A percentile compares a stretch with the other conserved stretches of the same genome.
These are phyloP conservation scores for Phyllostomus discolor DNA, from an alignment of 2,113 vertebrate species.

Conservation along the genomic window DNA sequence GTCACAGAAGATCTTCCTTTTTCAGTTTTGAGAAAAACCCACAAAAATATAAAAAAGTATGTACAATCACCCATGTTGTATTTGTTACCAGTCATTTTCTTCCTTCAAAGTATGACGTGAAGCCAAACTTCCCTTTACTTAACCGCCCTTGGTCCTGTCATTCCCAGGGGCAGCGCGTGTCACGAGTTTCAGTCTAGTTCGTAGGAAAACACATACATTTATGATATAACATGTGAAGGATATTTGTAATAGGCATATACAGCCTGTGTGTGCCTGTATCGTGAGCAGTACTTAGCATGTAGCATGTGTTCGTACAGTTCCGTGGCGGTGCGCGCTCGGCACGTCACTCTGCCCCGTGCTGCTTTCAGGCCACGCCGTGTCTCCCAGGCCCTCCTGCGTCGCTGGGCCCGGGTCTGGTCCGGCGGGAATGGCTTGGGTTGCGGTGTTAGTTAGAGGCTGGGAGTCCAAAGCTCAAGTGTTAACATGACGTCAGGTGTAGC, in stretches of 20 bases:
- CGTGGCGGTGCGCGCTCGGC: no score
- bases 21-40: neutral
- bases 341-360: neutral
- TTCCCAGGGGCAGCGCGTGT: neutral
- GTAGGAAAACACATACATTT: neutral
- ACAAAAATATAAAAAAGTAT: neutral
- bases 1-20: neutral
- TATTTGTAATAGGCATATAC: neutral
- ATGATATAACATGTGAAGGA: neutral
- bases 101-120: neutral
- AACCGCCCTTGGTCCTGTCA: neutral
- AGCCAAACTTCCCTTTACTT: neutral
- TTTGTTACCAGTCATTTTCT: neutral
- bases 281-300: neutral
- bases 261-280: neutral
- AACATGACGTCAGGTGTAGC: neutral
- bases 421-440: neutral
- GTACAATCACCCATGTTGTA: neutral
- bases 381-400: neutral
- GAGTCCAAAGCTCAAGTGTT: neutral
- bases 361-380: neutral
- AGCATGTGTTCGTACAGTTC: neutral
- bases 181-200: neutral
- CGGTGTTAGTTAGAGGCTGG: neutral
- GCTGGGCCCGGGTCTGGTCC: neutral